These are phyloP conservation scores for Chrysochloris asiatica DNA, from an alignment of 2,113 vertebrate species.

Conservation along the genomic window DNA sequence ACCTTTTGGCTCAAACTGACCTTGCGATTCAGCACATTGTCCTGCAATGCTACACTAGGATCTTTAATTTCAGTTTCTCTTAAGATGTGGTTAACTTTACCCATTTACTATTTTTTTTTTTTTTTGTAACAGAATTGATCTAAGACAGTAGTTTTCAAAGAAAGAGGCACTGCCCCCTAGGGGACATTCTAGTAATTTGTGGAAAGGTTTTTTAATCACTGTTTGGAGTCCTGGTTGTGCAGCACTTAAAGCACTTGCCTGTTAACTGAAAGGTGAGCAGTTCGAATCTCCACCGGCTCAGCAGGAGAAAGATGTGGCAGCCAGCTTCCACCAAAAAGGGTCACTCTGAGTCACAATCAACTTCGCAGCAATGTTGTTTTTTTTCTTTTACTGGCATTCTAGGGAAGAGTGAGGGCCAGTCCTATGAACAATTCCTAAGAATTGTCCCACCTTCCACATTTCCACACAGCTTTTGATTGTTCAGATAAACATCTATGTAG, in stretches of 20 bases:
- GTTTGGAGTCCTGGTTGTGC: not conserved
- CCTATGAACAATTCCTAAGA: not conserved
- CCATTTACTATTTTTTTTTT: not conserved
- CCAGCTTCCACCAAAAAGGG: not conserved
- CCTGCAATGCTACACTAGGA: no score
- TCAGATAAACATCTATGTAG: not conserved
- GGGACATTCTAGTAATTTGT: conserved; percentile 32
- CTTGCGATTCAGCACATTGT: no score
- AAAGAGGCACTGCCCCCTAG: conserved; percentile 51
- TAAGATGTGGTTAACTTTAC: conserved; percentile 7
- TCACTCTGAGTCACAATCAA: not conserved
- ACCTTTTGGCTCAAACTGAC: no score
- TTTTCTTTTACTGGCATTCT: not conserved
- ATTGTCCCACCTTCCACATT: not conserved
- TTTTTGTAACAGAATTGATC: not conserved
- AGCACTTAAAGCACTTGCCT: not conserved
- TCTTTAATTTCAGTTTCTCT: not conserved
- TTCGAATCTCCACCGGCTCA: not conserved
- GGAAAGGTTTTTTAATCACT: not conserved
- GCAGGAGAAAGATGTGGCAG: not conserved
- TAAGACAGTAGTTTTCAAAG: conserved; percentile 33
- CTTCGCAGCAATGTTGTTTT: not conserved
- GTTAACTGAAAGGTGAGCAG: not conserved
- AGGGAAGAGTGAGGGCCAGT: not conserved
- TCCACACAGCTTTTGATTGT: conserved; percentile 15